phyloP scores from a whole-genome alignment of 1,140 invertebrate species.

The Aphis craccivora region DNA sequence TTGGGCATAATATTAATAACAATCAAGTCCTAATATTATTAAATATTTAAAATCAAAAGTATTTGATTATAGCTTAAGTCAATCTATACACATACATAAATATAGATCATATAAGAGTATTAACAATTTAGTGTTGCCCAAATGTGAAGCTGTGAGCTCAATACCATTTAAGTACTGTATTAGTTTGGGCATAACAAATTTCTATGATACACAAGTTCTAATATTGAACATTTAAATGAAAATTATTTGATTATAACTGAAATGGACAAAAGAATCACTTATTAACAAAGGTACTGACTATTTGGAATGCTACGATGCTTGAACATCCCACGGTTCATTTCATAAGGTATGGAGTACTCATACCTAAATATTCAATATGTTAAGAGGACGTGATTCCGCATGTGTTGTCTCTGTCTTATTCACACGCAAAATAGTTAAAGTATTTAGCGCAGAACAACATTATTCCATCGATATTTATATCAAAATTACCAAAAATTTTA shows the following conservation, averaged over 20 bases:
- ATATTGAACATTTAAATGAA: neutral
- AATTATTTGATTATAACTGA: neutral
- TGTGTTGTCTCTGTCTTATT: no score
- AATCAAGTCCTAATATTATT: neutral
- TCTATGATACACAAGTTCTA: neutral
- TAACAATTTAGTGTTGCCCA: constrained; percentile 25
- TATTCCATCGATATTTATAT: no score
- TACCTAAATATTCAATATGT: no score
- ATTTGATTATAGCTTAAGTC: neutral
- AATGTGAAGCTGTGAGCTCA: constrained; percentile 24
- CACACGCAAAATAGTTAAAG: no score
- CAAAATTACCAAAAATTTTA: no score
- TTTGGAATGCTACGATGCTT: no score
- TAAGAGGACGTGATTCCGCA: no score
- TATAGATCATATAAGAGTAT: neutral
- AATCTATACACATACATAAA: neutral
- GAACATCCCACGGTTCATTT: no score
- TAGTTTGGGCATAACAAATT: neutral
- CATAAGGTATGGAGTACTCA: no score
- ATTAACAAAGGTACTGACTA: no score
- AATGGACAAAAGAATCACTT: no score
- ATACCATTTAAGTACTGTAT: constrained; percentile 47
- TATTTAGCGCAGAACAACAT: no score
- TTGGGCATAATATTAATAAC: neutral
- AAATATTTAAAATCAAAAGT: neutral